Percentiles rank a stretch among this genome's conserved stretches.
phyloP scores from a whole-genome alignment of 2,113 vertebrate species.

The Peromyscus leucopus region DNA sequence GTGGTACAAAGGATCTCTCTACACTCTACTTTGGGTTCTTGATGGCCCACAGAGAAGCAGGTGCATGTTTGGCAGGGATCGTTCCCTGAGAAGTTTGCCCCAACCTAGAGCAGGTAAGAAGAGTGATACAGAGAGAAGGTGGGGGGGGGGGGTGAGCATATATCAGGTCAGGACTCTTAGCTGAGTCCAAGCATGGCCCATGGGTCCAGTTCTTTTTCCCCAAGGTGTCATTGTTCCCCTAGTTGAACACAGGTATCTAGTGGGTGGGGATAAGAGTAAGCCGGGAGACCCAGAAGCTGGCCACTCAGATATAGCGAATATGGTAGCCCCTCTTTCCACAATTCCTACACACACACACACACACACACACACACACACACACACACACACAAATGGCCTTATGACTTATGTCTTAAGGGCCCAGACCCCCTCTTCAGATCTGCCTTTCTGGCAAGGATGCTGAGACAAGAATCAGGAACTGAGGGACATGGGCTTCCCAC shows the following conservation, averaged over 20 bases:
- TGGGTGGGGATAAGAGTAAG: neutral
- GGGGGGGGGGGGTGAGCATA: neutral
- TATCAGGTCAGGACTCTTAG: neutral
- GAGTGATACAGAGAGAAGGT: neutral
- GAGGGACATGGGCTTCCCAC: fast-evolving
- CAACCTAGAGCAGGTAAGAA: constrained; percentile 81
- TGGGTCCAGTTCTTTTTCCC: neutral
- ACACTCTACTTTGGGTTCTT: constrained; percentile 82
- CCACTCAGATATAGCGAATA: neutral
- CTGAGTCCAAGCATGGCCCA: neutral
- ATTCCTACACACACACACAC: neutral
- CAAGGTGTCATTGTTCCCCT: neutral
- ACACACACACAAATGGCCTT: neutral
- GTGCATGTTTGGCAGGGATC: constrained; percentile 86
- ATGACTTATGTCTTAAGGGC: neutral
- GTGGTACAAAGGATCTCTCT: constrained; percentile 81
- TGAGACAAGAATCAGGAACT: fast-evolving
- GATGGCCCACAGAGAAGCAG: constrained; percentile 83
- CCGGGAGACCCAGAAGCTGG: neutral
- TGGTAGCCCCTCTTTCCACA: fast-evolving
- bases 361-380: neutral
- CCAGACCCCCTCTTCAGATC: neutral
- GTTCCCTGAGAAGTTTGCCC: constrained; percentile 46
- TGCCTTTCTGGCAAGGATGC: fast-evolving
- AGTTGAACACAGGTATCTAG: neutral